A percentile compares a stretch with the other conserved stretches of the same genome.
Evolutionary conservation across 1,140 invertebrate species (phyloP).

Genomic region (Acromyrmex charruanus): DNA sequence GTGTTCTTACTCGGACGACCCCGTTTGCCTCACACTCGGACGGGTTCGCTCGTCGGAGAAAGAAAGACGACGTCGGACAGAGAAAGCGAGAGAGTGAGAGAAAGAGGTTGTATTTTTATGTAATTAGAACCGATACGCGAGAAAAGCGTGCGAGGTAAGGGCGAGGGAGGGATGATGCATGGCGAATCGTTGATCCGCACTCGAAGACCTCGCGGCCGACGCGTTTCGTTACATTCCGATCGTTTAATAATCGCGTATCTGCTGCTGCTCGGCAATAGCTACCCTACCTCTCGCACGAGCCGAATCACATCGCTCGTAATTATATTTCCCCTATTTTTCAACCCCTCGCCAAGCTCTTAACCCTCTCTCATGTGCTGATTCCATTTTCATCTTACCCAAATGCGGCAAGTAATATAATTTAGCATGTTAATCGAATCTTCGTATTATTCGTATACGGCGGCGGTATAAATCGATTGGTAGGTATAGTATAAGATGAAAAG

Average conservation of each 20-base stretch:
- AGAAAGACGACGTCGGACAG: not conserved
- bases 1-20: conserved; percentile 42
- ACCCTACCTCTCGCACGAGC: not conserved
- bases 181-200: conserved; percentile 58
- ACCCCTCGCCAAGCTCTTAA: conserved; percentile 16
- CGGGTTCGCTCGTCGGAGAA: conserved; percentile 20
- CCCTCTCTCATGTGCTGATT: conserved; percentile 37
- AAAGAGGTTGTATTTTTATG: conserved; percentile 48
- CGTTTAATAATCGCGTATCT: conserved; percentile 61
- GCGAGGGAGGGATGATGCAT: conserved; percentile 6
- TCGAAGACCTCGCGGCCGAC: conserved; percentile 56
- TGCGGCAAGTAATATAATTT: conserved; percentile 39
- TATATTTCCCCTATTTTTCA: conserved; percentile 57
- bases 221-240: conserved; percentile 60
- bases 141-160: conserved; percentile 13
- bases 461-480: not conserved
- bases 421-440: conserved; percentile 28
- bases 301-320: conserved; percentile 43
- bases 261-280: conserved; percentile 26
- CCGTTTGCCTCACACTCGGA: conserved; percentile 23
- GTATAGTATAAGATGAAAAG: not conserved
- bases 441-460: conserved; percentile 19
- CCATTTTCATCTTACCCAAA: conserved; percentile 51
- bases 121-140: conserved; percentile 52
- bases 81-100: not conserved